Evolutionary conservation across 2,797 vertebrate species (phyloP), one percentile per base, ranked within the genome.

Genomic region (Octomys mimax): DNA sequence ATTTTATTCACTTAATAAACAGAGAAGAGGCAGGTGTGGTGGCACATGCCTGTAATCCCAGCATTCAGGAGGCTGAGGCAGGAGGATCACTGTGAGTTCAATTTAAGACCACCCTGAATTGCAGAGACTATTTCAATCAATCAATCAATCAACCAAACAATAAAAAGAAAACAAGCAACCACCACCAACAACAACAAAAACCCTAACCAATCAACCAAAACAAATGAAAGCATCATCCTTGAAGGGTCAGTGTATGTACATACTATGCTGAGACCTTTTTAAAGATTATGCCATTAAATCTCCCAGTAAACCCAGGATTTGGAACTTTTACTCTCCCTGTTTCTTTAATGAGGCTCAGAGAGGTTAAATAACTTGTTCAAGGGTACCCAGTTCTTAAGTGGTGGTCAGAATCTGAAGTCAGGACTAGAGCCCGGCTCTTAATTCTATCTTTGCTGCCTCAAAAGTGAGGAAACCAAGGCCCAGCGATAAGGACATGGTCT

Each of bases 321-420:
- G 61, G 31, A 87, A 83, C 26, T 91, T 85, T 88, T 11, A 3
- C 66, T 75, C 57, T 46, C 26, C 54, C 42, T 46, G 1, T 89
- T 80, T 95, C 26, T 85, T 36, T 64, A 52, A 61, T 28, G 57
- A 96, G 92, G 68, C 31, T 77, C 64, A 78, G 42, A 78, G 90
- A 87, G 36, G 10, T 46, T 64, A n/a, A 22, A 3, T 22, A 22
- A 77, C 36, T 75, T 54, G n/a, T 10, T 79, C 11, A 36, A 54
- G 59, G 81, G 54, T 57, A 80, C 49, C 57, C 28, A 71, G 81
- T 36, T 82, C 18, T 0, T 57, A 26, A 49, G 26, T 71, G 24
- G 46, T 19, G 22, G 62, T 89, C 57, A 71, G 52, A 70, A 75
- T 91, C 85, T 80, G 73, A 75, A 66, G n/a, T n/a, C 62, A 64